Base-by-base conservation (phyloP, 1,140 invertebrate species). In the Bombus huntii region DNA sequence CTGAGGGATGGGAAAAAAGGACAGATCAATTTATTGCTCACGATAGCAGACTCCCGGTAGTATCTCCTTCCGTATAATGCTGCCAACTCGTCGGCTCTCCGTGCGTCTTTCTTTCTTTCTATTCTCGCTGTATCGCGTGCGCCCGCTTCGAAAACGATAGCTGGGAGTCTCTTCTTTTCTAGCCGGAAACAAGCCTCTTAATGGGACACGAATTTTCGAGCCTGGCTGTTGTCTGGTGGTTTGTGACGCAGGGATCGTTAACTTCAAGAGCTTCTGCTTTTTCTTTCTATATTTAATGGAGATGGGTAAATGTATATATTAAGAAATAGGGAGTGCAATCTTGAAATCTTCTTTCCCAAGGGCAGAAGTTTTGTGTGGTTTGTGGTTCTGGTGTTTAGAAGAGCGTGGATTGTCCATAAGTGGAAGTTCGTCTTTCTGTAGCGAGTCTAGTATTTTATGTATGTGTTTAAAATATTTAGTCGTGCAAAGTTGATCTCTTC, bases 51-150 rank as follows among this genome's bases (percentile, higher is more conserved):
- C 89, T 83, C 78, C 81, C 79, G 72, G 78, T 77, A 68, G 79
- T 92, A 90, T 88, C 87, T 91, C 86, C 88, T 92, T 92, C 87
- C 91, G 91, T 90, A 81, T 91, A 88, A 86, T 89, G 87, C 83
- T 83, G 77, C 59, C 86, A 66, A 57, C 75, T 75, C 70, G 81
- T 62, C 81, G 44, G 37, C 25, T 85, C 83, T 28, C 42, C 37
- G 37, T 4, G 37, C 37, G 59, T 81, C 59, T 47, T 59, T 74
- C 42, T 8, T 12, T 59, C 28, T 28, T 62, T n/a, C 28, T n/a
- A 28, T n/a, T 62, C 59, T 62, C 28, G 25, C 2, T 9, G 9
- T 62, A 53, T 22, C 47, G 47, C 47, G 47, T 53, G 47, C 18
- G 18, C 47, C 47, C 1, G 47, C 18, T 53, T 53, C 47, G 18